phyloP scores from a whole-genome alignment of 2,797 vertebrate species.

The Aselliscus stoliczkanus region DNA sequence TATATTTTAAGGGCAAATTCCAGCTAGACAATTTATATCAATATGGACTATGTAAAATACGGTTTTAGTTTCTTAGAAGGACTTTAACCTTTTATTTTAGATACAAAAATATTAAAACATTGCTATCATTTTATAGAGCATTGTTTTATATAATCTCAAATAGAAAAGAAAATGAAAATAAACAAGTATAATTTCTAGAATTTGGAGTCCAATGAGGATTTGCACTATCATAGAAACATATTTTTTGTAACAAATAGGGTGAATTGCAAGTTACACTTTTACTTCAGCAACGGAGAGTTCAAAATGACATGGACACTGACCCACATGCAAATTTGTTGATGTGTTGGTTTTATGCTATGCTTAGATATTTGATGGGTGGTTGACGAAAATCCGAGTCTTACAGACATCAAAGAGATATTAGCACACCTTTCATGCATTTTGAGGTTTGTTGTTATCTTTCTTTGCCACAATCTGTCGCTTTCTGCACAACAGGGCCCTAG shows the following conservation, averaged over 20 bases:
- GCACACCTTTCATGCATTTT: not conserved
- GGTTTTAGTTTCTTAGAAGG: not conserved
- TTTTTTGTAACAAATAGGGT: not conserved
- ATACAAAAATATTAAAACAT: not conserved
- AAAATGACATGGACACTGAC: not conserved
- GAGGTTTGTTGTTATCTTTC: not conserved
- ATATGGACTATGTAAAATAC: not conserved
- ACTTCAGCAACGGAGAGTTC: not conserved
- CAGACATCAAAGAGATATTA: not conserved
- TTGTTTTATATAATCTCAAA: not conserved
- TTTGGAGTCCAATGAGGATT: not conserved
- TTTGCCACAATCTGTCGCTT: not conserved
- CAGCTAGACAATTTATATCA: not conserved
- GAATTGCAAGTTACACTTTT: not conserved
- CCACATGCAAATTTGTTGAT: not conserved
- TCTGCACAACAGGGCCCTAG: too few relatives aligned
- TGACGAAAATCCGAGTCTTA: not conserved
- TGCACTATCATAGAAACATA: too few relatives aligned
- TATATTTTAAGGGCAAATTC: not conserved
- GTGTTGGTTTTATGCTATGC: not conserved
- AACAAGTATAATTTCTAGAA: not conserved
- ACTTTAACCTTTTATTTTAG: not conserved
- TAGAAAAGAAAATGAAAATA: not conserved
- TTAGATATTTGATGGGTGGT: not conserved
- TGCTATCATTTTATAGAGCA: not conserved